Percentiles rank a stretch among this genome's conserved stretches.
Evolutionary conservation across 1,140 invertebrate genomes (phyloP).

Genomic region (Drosophila neocordata): DNA sequence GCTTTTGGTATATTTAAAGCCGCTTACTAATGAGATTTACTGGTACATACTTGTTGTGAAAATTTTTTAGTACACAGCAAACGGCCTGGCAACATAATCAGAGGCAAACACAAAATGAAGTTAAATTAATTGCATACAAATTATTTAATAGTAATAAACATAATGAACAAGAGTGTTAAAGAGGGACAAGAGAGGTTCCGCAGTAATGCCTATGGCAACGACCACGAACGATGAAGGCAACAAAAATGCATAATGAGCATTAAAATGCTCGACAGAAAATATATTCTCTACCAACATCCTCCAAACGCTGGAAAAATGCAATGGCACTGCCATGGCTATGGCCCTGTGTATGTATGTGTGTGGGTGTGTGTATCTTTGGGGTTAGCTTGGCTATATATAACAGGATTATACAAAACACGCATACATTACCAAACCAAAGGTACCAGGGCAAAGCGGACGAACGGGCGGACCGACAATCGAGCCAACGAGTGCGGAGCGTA

Average conservation of each 20-base stretch:
- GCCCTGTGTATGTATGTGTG: slow-evolving; percentile 12
- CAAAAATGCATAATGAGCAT: slow-evolving; percentile 81
- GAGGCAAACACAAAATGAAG: slow-evolving; percentile 42
- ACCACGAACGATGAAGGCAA: slow-evolving; percentile 44
- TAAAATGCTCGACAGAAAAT: slow-evolving; percentile 60
- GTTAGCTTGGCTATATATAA: slow-evolving; percentile 33
- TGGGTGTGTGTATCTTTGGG: slow-evolving; percentile 18
- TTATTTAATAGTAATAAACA: slow-evolving; percentile 81
- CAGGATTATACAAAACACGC: slow-evolving; percentile 68
- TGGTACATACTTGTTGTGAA: slow-evolving; percentile 28
- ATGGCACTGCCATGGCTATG: slow-evolving; percentile 66
- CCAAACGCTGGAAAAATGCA: slow-evolving; percentile 60
- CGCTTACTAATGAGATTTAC: slow-evolving; percentile 57
- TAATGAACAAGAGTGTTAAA: slow-evolving; percentile 66
- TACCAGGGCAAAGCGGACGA: slow-evolving; percentile 9
- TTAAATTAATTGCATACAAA: slow-evolving; percentile 81
- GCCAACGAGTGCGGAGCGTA: not conserved
- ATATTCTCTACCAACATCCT: slow-evolving; percentile 1
- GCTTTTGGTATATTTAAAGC: slow-evolving; percentile 9
- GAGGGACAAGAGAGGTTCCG: slow-evolving; percentile 32
- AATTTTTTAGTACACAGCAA: slow-evolving; percentile 6
- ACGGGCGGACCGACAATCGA: not conserved
- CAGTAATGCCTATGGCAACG: slow-evolving; percentile 69
- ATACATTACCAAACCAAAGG: slow-evolving; percentile 60
- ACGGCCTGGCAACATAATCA: slow-evolving; percentile 56